Percentiles rank a stretch among this genome's conserved stretches.
These are phyloP conservation scores for Siphlonurus alternatus DNA, from an alignment of 2,888 invertebrate genomes.

Conservation along the genomic window DNA sequence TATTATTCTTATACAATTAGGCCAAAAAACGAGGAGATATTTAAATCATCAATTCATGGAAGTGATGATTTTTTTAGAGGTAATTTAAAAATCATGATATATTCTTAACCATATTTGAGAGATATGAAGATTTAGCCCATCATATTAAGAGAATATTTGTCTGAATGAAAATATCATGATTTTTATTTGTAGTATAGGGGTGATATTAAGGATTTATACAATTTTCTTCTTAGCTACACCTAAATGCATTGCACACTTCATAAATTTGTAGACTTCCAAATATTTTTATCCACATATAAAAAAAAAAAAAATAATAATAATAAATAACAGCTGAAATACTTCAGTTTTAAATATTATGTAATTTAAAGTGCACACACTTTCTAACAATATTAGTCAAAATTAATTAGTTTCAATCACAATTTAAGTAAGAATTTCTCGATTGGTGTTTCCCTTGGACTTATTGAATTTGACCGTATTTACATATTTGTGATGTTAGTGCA, in stretches of 20 bases:
- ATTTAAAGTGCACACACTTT: background rate
- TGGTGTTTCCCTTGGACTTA: background rate
- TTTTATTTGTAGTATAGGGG: background rate
- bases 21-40: background rate
- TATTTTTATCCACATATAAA: background rate
- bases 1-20: background rate
- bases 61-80: background rate
- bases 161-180: background rate
- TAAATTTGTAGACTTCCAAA: background rate
- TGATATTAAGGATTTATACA: background rate
- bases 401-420: background rate
- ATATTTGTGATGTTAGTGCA: background rate
- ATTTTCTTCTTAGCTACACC: background rate
- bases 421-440: background rate
- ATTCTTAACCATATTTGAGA: background rate
- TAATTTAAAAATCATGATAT: background rate
- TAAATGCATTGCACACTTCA: background rate
- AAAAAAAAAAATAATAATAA: background rate
- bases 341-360: background rate
- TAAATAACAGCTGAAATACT: background rate
- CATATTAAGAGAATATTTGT: background rate
- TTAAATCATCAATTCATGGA: background rate
- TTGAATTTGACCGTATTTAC: background rate
- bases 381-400: background rate
- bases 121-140: background rate